phyloP scores from a whole-genome alignment of 2,113 vertebrate genomes.

The Albula glossodonta region DNA sequence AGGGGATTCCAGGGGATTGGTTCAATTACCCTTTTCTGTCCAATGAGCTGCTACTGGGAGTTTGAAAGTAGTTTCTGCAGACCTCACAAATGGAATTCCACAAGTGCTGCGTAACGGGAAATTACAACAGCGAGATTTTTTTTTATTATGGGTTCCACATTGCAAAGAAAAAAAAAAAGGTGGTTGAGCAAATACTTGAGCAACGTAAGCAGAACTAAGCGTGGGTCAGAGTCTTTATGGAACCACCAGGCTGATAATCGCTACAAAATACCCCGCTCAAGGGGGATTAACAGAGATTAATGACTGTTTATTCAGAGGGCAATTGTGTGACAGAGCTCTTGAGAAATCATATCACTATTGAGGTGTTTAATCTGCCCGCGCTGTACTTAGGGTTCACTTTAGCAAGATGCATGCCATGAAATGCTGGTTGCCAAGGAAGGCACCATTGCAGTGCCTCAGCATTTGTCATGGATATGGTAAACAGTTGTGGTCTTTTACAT shows the following conservation, averaged over 20 bases:
- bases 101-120: not conserved
- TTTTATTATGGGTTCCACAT: no score
- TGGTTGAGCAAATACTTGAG: not conserved
- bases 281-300: not conserved
- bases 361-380: not conserved
- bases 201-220: not conserved
- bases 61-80: not conserved
- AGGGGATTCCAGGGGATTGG: not conserved
- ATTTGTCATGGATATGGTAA: no score
- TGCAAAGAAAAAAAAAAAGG: not conserved
- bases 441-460: no score
- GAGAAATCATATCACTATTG: not conserved
- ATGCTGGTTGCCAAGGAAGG: not conserved
- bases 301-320: not conserved
- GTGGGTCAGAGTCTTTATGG: not conserved
- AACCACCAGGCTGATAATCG: not conserved
- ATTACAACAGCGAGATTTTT: not conserved
- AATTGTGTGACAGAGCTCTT: not conserved
- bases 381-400: not conserved
- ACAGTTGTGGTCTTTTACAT: no score
- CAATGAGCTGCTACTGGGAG: not conserved
- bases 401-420: not conserved
- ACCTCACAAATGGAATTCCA: not conserved
- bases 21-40: not conserved
- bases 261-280: not conserved